Percentiles rank a stretch among this genome's conserved stretches.
Evolutionary conservation across 2,888 invertebrate species (phyloP).

Genomic region (Seira ritae): DNA sequence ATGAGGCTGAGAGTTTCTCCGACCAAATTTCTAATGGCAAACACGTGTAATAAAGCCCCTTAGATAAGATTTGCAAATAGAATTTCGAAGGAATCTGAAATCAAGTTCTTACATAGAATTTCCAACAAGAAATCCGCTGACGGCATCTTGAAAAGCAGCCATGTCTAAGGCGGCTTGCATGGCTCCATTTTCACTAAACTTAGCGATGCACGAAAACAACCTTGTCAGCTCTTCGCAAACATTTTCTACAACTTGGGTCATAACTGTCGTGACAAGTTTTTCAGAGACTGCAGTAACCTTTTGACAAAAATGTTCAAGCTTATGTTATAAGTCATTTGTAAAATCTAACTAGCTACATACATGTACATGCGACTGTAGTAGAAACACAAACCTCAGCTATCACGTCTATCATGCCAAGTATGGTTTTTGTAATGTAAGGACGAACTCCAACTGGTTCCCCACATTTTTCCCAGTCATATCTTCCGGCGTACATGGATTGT

Average conservation of each 20-base stretch:
- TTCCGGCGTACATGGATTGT: slow-evolving; percentile 95
- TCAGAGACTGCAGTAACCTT: slow-evolving; percentile 88
- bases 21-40: slow-evolving; percentile 82
- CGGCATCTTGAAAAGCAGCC: slow-evolving; percentile 81
- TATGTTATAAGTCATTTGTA: background rate
- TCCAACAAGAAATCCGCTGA: slow-evolving; percentile 81
- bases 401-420: slow-evolving; percentile 77
- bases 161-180: slow-evolving; percentile 89
- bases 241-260: slow-evolving; percentile 88
- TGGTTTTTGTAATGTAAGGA: slow-evolving; percentile 85
- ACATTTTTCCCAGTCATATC: slow-evolving; percentile 89
- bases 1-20: slow-evolving; percentile 88
- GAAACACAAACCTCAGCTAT: slow-evolving; percentile 77
- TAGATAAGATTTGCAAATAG: slow-evolving; percentile 3
- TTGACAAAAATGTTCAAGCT: slow-evolving; percentile 44
- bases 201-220: slow-evolving; percentile 85
- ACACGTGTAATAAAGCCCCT: too few relatives aligned
- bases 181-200: slow-evolving; percentile 83
- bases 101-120: slow-evolving; percentile 80
- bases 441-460: slow-evolving; percentile 85
- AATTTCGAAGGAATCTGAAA: too few relatives aligned
- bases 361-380: background rate
- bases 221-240: slow-evolving; percentile 94
- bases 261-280: slow-evolving; percentile 80
- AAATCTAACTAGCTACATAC: background rate